Evolutionary conservation across 37 sponge, comb jelly and placozoan species (phyloP).

Genomic region (Diacarnus erythraeanus): DNA sequence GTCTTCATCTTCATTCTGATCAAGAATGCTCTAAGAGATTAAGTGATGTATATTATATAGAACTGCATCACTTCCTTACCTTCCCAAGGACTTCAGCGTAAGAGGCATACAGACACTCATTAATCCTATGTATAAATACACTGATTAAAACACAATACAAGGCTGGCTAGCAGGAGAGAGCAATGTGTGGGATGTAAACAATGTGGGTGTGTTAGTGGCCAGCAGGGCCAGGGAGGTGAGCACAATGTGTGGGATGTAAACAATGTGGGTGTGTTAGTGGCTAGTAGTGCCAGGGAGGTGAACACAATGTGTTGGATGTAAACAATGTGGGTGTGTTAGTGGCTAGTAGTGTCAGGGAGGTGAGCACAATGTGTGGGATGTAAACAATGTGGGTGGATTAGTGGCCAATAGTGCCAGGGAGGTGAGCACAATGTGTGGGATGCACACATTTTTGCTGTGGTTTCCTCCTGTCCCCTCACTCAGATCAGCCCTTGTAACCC

Average conservation of each 20-base stretch:
- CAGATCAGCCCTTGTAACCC: neutral
- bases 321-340: neutral
- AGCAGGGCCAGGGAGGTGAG: neutral
- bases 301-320: neutral
- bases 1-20: conserved; percentile 48
- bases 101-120: conserved; percentile 28
- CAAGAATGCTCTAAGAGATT: conserved; percentile 24
- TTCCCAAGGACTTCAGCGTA: conserved; percentile 47
- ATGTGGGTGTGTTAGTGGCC: neutral
- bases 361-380: neutral
- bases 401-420: neutral
- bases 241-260: neutral
- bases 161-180: neutral
- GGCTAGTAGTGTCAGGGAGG: neutral
- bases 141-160: neutral
- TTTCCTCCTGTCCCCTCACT: too few relatives aligned
- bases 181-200: too few relatives aligned
- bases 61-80: conserved; percentile 24
- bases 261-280: neutral
- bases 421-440: neutral
- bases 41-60: neutral
- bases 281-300: neutral
- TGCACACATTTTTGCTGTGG: too few relatives aligned
- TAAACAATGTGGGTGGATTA: neutral
- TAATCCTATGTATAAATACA: conserved; percentile 5